Percentiles rank a stretch among this genome's conserved stretches.
Evolutionary conservation across 2,888 invertebrate species (phyloP).

Genomic region (Biston stratarius): DNA sequence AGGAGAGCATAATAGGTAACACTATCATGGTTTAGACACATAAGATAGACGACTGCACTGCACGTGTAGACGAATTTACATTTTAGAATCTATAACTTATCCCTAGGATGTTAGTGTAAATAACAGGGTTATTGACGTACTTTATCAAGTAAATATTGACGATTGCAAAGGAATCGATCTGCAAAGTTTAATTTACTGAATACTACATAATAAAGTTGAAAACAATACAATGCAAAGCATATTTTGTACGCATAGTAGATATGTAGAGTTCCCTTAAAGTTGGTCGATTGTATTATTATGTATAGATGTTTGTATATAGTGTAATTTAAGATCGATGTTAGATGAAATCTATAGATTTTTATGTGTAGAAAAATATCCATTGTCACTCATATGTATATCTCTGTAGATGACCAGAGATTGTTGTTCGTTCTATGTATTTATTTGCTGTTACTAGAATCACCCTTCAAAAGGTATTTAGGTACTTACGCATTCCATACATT

Average conservation of each 20-base stretch:
- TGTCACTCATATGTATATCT: conserved; percentile 37
- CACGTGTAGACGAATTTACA: conserved; percentile 39
- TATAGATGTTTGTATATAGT: conserved; percentile 75
- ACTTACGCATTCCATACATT: conserved; percentile 72
- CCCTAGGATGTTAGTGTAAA: conserved; percentile 55
- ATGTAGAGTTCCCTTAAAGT: conserved; percentile 43
- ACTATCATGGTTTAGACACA: conserved; percentile 75
- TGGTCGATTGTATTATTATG: conserved; percentile 61
- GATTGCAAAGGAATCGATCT: conserved; percentile 32
- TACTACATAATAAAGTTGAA: conserved; percentile 27
- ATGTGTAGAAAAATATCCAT: conserved; percentile 48
- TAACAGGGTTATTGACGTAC: conserved; percentile 66
- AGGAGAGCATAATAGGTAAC: conserved; percentile 80
- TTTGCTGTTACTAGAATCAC: conserved; percentile 50
- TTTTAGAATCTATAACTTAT: conserved; percentile 34
- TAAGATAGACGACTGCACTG: conserved; percentile 33
- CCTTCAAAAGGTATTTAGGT: conserved; percentile 56
- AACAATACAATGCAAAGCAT: conserved; percentile 33
- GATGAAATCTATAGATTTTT: conserved; percentile 65
- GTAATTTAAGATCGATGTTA: conserved; percentile 59
- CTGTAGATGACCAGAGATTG: conserved; percentile 49
- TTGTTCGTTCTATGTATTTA: conserved; percentile 44
- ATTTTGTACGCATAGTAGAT: conserved; percentile 38
- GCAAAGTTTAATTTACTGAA: conserved; percentile 10
- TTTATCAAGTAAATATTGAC: conserved; percentile 56